Base-by-base conservation (phyloP, 1,140 invertebrate species). In the Pogonomyrmex barbatus region DNA sequence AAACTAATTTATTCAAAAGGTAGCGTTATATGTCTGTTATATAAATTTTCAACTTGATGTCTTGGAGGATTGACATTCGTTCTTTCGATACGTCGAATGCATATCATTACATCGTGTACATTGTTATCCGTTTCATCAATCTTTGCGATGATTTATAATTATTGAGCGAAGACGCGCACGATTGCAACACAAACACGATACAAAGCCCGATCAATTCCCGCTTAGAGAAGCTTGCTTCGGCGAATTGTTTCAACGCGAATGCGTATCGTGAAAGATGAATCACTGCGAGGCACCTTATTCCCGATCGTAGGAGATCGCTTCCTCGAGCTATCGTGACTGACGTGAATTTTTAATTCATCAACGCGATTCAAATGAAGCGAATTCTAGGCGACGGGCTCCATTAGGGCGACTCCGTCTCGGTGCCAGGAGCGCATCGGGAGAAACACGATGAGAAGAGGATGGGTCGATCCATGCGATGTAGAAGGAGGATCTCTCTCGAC, bases 361-460 rank as follows among this genome's bases (percentile, higher is more conserved):
- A 83, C 68, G 68, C 54, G 68, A 83, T 83, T 83, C 79, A 75
- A 83, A 83, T 83, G 79, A 83, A 60, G 42, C 68, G 79, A 83
- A 68, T 14, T 83, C 54, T 83, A 83, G 79, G 30, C 79, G 68
- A 83, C 68, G 79, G 79, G 54, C 79, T 83, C 79, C 79, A 83
- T 83, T 83, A 83, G 68, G 68, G 68, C 67, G 79, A 83, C 42
- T 83, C 54, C 68, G 79, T 83, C 68, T 82, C 56, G 85, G 65
- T 71, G 67, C 76, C 67, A 83, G 56, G 45, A 86, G 67, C 12
- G 24, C 42, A 36, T n/a, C 14, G 45, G 36, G 47, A 62, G 71
- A 42, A 87, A 36, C 39, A 50, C 50, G 45, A 9, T 10, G 81
- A 85, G 63, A 67, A 65, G 68, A 90, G 81, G 73, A 88, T 68